Evolutionary conservation across 2,888 invertebrate species (phyloP).

Genomic region (Nomada ferruginata): DNA sequence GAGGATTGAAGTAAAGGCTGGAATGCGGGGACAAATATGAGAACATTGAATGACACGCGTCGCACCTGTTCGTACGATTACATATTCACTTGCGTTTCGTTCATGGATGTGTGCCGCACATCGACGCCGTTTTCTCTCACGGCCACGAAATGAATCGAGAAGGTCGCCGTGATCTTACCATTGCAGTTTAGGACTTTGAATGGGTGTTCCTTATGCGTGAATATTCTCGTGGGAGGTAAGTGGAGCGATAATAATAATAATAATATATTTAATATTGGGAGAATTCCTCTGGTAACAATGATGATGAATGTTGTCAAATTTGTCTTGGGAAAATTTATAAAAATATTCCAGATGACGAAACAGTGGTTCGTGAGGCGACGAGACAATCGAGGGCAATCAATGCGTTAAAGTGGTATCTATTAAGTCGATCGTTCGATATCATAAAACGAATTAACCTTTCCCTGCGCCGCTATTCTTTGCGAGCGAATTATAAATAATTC

Average conservation of each 20-base stretch:
- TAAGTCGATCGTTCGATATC: constrained; percentile 21
- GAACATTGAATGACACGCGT: constrained; percentile 54
- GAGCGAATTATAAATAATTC: constrained; percentile 24
- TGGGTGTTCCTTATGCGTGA: neutral
- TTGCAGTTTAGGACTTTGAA: constrained; percentile 18
- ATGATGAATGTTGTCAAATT: too few species aligned
- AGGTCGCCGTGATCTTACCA: constrained; percentile 33
- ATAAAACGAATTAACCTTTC: constrained; percentile 43
- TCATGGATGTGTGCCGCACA: constrained; percentile 15
- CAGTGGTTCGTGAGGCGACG: neutral
- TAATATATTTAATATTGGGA: too few species aligned
- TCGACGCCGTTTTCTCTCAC: constrained; percentile 41
- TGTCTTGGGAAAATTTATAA: neutral
- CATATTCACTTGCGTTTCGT: constrained; percentile 42
- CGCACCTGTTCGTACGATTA: constrained; percentile 62
- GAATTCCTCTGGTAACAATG: too few species aligned
- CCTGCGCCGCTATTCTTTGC: neutral
- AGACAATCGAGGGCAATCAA: constrained; percentile 1
- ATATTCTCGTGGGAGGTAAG: too few species aligned
- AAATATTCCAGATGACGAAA: neutral
- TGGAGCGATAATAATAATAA: too few species aligned
- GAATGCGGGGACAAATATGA: constrained; percentile 54
- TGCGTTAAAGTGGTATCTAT: constrained; percentile 11
- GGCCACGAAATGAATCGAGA: constrained; percentile 55
- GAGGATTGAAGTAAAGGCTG: constrained; percentile 28